phyloP scores from a whole-genome alignment of 2,113 vertebrate genomes.

The Lontra canadensis region DNA sequence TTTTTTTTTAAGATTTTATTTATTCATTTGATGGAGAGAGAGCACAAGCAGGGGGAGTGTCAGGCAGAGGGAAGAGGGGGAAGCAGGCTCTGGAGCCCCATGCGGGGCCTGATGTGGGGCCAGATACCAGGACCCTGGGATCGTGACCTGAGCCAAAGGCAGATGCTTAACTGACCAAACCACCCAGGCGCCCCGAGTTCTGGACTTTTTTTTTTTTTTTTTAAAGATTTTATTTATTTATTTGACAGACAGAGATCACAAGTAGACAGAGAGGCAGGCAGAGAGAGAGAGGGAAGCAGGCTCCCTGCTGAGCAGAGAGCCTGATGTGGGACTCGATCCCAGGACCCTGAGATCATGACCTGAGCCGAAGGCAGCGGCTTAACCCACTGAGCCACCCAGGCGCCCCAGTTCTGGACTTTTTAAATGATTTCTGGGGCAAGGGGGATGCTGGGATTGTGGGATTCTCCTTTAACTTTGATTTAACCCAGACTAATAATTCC shows the following conservation, averaged over 20 bases:
- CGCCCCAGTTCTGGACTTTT: neutral
- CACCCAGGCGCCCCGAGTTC: neutral
- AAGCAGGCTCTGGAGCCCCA: neutral
- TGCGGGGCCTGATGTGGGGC: neutral
- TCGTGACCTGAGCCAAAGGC: neutral
- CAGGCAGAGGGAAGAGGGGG: neutral
- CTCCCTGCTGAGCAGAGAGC: too few relatives aligned
- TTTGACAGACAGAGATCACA: too few relatives aligned
- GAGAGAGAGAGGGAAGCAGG: too few relatives aligned
- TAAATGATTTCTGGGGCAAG: neutral
- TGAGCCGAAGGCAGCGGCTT: neutral
- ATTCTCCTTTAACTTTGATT: neutral
- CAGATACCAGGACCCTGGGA: neutral
- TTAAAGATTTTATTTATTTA: too few relatives aligned
- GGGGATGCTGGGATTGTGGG: neutral
- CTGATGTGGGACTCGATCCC: neutral
- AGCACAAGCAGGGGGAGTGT: neutral
- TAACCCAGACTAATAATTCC: neutral
- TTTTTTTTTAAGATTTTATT: neutral
- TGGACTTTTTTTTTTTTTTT: neutral
- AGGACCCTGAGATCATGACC: neutral
- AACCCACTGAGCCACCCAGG: neutral
- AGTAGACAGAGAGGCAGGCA: too few relatives aligned
- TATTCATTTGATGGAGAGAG: neutral
- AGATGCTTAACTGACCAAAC: neutral